Conservation (phyloP, 1,140 invertebrate species). For the Trichomalopsis sarcophagae region DNA sequence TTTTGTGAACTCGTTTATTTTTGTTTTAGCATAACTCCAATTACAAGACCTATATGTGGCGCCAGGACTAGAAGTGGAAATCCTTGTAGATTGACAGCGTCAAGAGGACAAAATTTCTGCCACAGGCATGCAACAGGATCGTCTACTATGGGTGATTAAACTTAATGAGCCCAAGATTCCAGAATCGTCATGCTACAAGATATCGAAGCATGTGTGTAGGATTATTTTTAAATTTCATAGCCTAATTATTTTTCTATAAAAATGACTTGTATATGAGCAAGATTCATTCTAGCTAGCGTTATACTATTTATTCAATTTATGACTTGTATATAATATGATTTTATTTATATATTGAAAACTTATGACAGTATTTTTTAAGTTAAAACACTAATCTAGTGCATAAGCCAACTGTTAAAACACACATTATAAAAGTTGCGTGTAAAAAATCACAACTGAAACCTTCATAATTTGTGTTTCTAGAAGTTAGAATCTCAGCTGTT, state of each 20-base stretch:
- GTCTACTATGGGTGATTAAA: slow-evolving; percentile 51
- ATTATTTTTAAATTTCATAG: neutral
- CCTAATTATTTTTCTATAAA: neutral
- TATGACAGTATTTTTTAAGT: neutral
- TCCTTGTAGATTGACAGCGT: slow-evolving; percentile 57
- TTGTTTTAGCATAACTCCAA: slow-evolving; percentile 55
- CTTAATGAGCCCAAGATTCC: neutral
- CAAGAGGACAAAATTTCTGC: slow-evolving; percentile 57
- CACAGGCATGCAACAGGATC: slow-evolving; percentile 54
- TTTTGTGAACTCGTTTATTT: neutral
- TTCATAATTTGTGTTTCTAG: neutral
- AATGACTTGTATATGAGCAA: neutral
- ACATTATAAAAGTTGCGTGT: no score
- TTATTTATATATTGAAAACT: neutral
- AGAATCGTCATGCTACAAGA: no score
- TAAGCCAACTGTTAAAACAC: no score
- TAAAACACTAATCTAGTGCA: neutral
- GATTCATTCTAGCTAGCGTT: no score
- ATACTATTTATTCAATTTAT: neutral
- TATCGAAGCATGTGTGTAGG: neutral
- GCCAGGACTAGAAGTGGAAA: slow-evolving; percentile 61
- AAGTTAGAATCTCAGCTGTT: neutral
- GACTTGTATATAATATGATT: neutral
- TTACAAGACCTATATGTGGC: slow-evolving; percentile 52
- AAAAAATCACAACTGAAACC: neutral